Evolutionary conservation across 1,140 invertebrate species (phyloP).

Genomic region (Theocolax elegans): DNA sequence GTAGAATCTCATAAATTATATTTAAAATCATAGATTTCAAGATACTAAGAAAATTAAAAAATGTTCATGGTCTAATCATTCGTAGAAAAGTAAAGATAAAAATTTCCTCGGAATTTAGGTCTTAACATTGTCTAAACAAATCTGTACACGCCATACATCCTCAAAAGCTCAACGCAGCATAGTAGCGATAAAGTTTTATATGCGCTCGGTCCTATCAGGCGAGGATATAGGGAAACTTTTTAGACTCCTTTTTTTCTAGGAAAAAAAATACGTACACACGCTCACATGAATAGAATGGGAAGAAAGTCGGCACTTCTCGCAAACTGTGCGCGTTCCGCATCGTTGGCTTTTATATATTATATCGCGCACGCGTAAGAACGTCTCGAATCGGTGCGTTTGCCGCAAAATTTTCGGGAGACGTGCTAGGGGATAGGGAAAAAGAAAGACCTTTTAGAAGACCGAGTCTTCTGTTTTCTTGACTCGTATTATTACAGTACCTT

Average conservation of each 20-base stretch:
- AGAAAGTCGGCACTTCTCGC: neutral
- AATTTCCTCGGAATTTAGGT: neutral
- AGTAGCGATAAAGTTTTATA: neutral
- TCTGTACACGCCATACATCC: neutral
- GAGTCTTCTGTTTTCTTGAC: too few relatives aligned
- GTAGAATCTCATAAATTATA: too few relatives aligned
- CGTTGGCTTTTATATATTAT: slow-evolving; percentile 5
- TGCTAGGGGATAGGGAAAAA: too few relatives aligned
- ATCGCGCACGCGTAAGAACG: neutral
- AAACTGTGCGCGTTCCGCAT: neutral
- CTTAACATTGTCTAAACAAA: neutral
- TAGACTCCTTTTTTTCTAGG: neutral
- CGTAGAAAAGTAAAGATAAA: neutral
- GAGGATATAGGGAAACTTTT: neutral
- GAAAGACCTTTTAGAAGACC: too few relatives aligned
- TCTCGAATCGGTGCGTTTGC: neutral
- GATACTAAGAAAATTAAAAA: too few relatives aligned
- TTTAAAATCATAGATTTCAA: too few relatives aligned
- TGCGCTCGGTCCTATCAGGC: neutral
- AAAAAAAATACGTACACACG: neutral
- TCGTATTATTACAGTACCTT: too few relatives aligned
- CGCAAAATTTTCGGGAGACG: too few relatives aligned
- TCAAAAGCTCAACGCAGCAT: neutral
- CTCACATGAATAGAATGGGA: neutral
- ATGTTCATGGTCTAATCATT: too few relatives aligned